phyloP scores from a whole-genome alignment of 2,888 invertebrate species.

The Drosophila phalerata region DNA sequence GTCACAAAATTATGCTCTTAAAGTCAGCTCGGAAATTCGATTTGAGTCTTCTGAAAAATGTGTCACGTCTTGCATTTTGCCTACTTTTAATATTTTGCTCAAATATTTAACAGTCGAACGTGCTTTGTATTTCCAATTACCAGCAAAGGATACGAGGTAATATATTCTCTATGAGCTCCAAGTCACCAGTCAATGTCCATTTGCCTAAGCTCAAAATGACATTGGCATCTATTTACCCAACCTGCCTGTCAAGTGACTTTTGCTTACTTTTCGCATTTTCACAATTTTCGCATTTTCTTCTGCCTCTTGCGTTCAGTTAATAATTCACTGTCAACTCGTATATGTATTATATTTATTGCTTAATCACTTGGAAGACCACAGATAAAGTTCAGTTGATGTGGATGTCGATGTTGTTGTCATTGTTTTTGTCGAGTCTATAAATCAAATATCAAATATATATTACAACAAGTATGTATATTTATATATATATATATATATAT shows the following conservation, averaged over 20 bases:
- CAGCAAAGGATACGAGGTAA: slow-evolving; percentile 20
- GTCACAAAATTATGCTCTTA: slow-evolving; percentile 59
- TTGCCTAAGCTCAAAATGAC: slow-evolving; percentile 33
- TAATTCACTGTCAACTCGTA: slow-evolving; percentile 72
- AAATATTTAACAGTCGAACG: slow-evolving; percentile 71
- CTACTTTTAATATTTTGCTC: slow-evolving; percentile 66
- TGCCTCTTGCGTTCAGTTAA: slow-evolving; percentile 43
- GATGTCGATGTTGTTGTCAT: too few relatives aligned
- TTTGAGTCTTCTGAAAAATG: slow-evolving; percentile 40
- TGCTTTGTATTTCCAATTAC: slow-evolving; percentile 51
- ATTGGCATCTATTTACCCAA: slow-evolving; percentile 6
- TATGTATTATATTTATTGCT: slow-evolving; percentile 72
- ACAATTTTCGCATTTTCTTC: slow-evolving; percentile 20
- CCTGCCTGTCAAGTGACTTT: slow-evolving; percentile 29
- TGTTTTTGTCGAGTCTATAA: slow-evolving; percentile 42
- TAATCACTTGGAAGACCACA: slow-evolving; percentile 77
- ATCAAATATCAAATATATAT: slow-evolving; percentile 55
- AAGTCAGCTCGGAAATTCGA: slow-evolving; percentile 50
- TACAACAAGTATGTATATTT: not conserved
- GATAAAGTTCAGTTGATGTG: slow-evolving; percentile 55
- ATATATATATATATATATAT: slow-evolving; percentile 3
- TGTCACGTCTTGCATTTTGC: slow-evolving; percentile 65
- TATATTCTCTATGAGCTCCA: slow-evolving; percentile 6
- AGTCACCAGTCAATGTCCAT: slow-evolving; percentile 19
- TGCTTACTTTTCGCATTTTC: slow-evolving; percentile 45